These are phyloP conservation scores for Chunga burmeisteri DNA, from an alignment of 2,113 vertebrate species.

Conservation along the genomic window DNA sequence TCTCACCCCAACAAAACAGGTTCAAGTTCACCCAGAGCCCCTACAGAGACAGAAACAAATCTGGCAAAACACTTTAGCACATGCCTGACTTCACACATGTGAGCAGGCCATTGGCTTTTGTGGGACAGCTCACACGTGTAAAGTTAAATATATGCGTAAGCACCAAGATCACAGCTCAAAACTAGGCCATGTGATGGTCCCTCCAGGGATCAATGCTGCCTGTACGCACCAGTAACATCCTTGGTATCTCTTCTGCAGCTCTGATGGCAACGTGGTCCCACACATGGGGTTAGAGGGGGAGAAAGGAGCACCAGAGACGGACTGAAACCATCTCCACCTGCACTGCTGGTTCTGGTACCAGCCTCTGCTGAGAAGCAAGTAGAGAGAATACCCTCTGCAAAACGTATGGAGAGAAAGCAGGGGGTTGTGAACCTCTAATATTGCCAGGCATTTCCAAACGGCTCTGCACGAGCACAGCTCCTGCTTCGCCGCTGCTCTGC, in stretches of 20 bases:
- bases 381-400: neutral
- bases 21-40: conserved; percentile 30
- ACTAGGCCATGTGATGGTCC: neutral
- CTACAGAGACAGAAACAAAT: neutral
- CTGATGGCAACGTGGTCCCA: neutral
- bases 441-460: neutral
- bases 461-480: neutral
- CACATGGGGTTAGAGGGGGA: fast-evolving
- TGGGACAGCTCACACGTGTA: neutral
- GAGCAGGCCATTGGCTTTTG: neutral
- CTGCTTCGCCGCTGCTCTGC: neutral
- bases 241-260: neutral
- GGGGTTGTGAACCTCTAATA: neutral
- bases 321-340: neutral
- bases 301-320: neutral
- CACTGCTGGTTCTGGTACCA: neutral
- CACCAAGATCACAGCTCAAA: conserved; percentile 4
- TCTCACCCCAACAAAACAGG: conserved; percentile 17
- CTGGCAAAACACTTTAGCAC: conserved; percentile 44
- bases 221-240: neutral
- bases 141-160: neutral
- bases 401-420: neutral
- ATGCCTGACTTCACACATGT: neutral
- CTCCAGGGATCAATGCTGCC: neutral
- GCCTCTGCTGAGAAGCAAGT: neutral